Percentiles rank a stretch among this genome's conserved stretches.
Evolutionary conservation across 2,797 vertebrate species (phyloP).

Genomic region (Rhabdophis nuchalis): DNA sequence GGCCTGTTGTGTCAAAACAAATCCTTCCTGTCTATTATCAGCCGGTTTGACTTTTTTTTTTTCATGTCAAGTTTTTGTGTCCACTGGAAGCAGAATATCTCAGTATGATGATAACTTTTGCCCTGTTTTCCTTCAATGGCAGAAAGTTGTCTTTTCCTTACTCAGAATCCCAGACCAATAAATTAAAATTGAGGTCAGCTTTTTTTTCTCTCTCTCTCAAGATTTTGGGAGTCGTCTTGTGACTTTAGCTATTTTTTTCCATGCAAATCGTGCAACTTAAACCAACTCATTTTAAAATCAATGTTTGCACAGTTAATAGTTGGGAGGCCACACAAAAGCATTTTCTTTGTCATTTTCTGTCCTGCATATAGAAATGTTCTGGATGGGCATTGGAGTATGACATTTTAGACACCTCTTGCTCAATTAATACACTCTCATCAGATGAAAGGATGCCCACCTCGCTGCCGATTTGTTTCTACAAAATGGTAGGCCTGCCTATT

Average conservation of each 20-base stretch:
- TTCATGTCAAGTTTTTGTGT: slow-evolving; percentile 70
- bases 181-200: slow-evolving; percentile 7
- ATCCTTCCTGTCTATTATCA: slow-evolving; percentile 85
- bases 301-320: not conserved
- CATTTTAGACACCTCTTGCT: slow-evolving; percentile 28
- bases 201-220: not conserved
- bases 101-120: slow-evolving; percentile 65
- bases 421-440: slow-evolving; percentile 8
- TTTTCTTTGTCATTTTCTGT: not conserved
- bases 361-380: not conserved
- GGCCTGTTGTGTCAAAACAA: slow-evolving; percentile 78
- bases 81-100: slow-evolving; percentile 66
- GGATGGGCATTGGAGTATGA: not conserved
- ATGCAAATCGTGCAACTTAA: not conserved
- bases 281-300: not conserved
- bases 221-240: not conserved
- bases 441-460: slow-evolving; percentile 33
- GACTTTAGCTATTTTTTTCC: slow-evolving; percentile 1
- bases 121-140: slow-evolving; percentile 49
- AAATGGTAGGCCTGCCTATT: slow-evolving; percentile 67
- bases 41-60: slow-evolving; percentile 71
- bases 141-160: slow-evolving; percentile 46
- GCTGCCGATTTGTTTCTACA: slow-evolving; percentile 47
- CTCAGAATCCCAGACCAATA: slow-evolving; percentile 3
- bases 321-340: slow-evolving; percentile 23